Evolutionary conservation across 2,113 vertebrate species (phyloP).

Genomic region (Castor canadensis): DNA sequence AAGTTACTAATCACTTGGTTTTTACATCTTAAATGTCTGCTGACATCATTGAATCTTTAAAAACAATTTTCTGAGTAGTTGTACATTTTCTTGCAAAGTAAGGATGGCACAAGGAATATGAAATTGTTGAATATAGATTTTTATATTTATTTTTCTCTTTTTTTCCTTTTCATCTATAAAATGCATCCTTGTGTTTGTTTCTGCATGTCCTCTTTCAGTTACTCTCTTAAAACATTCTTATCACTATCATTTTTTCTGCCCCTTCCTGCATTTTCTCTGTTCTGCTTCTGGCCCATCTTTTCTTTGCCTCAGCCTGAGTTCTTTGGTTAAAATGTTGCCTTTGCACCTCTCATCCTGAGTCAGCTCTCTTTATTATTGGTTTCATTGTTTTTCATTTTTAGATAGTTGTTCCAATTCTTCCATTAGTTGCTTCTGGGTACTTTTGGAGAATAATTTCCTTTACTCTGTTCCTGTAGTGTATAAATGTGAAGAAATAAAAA

Average conservation of each 20-base stretch:
- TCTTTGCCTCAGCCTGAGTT: neutral
- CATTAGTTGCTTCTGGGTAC: constrained; percentile 31
- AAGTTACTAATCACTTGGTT: constrained; percentile 15
- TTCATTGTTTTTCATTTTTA: constrained; percentile 32
- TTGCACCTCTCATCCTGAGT: neutral
- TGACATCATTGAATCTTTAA: neutral
- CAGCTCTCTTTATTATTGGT: neutral
- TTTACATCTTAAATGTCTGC: neutral
- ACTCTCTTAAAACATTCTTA: neutral
- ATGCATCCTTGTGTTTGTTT: neutral
- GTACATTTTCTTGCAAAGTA: neutral
- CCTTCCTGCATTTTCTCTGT: neutral
- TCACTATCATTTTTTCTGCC: neutral
- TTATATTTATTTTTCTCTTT: neutral
- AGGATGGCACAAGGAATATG: neutral
- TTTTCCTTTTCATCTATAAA: neutral
- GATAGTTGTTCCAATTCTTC: constrained; percentile 7
- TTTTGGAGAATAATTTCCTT: constrained; percentile 43
- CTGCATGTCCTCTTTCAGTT: neutral
- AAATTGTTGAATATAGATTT: neutral
- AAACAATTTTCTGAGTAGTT: neutral
- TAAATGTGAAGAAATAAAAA: neutral
- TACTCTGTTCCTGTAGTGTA: neutral
- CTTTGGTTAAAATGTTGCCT: constrained; percentile 21
- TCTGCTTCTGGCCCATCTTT: neutral